Percentiles rank a stretch among this genome's conserved stretches.
These are phyloP conservation scores for Xanthia togata DNA, from an alignment of 2,888 invertebrate genomes.

Conservation along the genomic window DNA sequence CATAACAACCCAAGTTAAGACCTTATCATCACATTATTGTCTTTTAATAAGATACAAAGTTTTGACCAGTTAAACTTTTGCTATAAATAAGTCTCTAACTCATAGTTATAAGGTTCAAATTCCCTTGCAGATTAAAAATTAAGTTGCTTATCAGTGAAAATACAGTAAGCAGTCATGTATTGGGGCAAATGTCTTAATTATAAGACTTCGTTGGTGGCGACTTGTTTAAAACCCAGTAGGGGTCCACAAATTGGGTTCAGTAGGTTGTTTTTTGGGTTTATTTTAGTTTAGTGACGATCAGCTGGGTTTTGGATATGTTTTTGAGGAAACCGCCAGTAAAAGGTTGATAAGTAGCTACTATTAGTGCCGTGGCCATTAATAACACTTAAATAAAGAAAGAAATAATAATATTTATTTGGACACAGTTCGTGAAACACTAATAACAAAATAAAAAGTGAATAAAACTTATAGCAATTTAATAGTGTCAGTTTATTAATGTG, in stretches of 20 bases:
- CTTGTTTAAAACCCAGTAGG: constrained; percentile 41
- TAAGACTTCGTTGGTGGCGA: constrained; percentile 82
- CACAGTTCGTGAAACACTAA: no score
- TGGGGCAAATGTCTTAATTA: constrained; percentile 84
- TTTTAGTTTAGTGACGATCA: constrained; percentile 18
- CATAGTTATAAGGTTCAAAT: not conserved
- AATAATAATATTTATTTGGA: no score
- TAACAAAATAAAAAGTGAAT: no score
- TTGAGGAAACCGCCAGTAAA: no score
- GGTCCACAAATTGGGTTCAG: constrained; percentile 52
- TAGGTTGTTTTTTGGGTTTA: constrained; percentile 14
- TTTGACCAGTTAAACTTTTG: fast-evolving
- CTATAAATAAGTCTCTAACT: not conserved
- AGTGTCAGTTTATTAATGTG: no score
- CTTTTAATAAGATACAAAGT: constrained; percentile 16
- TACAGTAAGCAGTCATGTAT: constrained; percentile 59
- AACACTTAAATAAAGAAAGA: not conserved
- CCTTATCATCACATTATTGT: constrained; percentile 14
- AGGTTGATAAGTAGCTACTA: not conserved
- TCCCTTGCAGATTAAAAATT: not conserved
- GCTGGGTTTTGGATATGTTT: not conserved
- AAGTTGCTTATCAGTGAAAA: constrained; percentile 36
- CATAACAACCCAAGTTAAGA: constrained; percentile 10
- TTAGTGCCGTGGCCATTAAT: not conserved
- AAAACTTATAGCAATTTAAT: no score